Percentiles rank a stretch among this genome's conserved stretches.
phyloP scores from a whole-genome alignment of 1,140 invertebrate genomes.

The Cryptotermes secundus region DNA sequence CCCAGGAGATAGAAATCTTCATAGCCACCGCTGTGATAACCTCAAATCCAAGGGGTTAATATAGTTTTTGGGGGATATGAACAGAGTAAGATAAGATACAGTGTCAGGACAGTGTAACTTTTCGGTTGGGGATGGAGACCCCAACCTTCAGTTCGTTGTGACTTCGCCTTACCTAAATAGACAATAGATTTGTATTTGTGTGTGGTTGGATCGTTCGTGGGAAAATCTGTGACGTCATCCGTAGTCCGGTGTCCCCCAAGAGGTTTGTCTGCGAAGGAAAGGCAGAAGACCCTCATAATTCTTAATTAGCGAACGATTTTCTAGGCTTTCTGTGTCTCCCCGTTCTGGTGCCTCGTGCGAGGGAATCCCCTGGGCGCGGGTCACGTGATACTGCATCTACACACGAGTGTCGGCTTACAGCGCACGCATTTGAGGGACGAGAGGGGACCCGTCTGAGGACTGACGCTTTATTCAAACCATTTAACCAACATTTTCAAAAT shows the following conservation, averaged over 20 bases:
- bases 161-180: neutral
- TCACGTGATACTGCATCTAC: neutral
- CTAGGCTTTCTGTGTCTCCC: conserved; percentile 23
- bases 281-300: conserved; percentile 26
- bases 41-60: too few species aligned
- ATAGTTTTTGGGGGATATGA: too few species aligned
- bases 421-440: neutral
- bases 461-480: too few species aligned
- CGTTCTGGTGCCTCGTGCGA: neutral
- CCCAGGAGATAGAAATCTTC: too few species aligned
- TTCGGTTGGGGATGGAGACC: neutral
- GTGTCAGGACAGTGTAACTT: neutral
- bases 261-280: neutral
- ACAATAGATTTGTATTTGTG: neutral
- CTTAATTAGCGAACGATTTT: conserved; percentile 26
- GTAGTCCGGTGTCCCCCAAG: neutral
- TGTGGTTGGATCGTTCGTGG: conserved; percentile 13
- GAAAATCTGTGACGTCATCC: conserved; percentile 12
- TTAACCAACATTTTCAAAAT: too few species aligned
- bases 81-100: neutral
- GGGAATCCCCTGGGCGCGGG: conserved; percentile 17
- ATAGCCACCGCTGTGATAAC: too few species aligned
- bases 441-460: too few species aligned
- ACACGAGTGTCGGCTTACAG: conserved; percentile 15
- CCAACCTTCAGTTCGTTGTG: neutral